A percentile compares a stretch with the other conserved stretches of the same genome.
Evolutionary conservation across 1,140 invertebrate genomes (phyloP).

Genomic region (Drosophila funebris): DNA sequence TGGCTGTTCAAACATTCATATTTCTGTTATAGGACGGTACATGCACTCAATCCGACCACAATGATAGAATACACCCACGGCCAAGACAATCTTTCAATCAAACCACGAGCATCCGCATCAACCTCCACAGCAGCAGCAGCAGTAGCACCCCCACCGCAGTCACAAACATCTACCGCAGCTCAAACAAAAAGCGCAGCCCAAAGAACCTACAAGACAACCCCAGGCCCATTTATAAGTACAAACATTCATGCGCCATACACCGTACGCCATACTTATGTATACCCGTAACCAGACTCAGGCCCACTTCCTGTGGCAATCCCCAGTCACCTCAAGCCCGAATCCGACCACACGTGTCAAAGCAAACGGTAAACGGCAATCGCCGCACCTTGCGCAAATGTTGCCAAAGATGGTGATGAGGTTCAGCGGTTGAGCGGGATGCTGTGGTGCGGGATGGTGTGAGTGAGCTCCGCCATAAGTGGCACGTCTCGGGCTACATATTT

Average conservation of each 20-base stretch:
- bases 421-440: not conserved
- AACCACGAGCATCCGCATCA: constrained; percentile 47
- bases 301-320: constrained; percentile 43
- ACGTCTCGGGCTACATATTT: constrained; percentile 75
- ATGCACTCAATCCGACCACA: constrained; percentile 45
- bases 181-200: constrained; percentile 76
- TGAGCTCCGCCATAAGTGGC: constrained; percentile 57
- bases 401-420: constrained; percentile 34
- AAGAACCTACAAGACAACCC: constrained; percentile 25
- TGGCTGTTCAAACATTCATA: constrained; percentile 34
- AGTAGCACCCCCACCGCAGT: not conserved
- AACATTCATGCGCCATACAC: not conserved
- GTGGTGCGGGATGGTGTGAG: not conserved
- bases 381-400: constrained; percentile 73
- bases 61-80: constrained; percentile 19
- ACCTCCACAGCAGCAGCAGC: constrained; percentile 21
- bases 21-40: not conserved
- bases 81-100: constrained; percentile 70
- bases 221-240: constrained; percentile 30
- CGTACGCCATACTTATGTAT: not conserved
- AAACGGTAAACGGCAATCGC: constrained; percentile 62
- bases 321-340: constrained; percentile 29
- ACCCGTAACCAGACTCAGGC: constrained; percentile 21
- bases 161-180: constrained; percentile 45
- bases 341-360: constrained; percentile 67